Evolutionary conservation across 2,888 invertebrate genomes (phyloP), one percentile per base, ranked within the genome.

Genomic region (Pyrochroa serraticornis): DNA sequence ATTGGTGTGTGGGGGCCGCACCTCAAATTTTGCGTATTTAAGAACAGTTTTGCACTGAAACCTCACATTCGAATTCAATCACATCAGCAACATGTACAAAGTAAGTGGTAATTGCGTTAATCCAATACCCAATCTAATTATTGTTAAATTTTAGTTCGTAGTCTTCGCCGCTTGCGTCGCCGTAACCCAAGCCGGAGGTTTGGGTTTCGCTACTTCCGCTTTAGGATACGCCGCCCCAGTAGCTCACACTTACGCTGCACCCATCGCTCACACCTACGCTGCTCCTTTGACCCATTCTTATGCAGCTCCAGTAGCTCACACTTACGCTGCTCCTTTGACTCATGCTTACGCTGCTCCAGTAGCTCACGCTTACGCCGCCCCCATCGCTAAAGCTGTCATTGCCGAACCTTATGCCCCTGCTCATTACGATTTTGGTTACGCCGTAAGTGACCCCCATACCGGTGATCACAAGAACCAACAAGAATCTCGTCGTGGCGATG

Each of bases 381-480:
- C 22, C 22, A 22, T 22, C 22, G 22, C 22, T 22, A 62, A 70
- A 55, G 64, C 65, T 22, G 60, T 56, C 22, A 64, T 71, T 81
- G 83, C 59, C 77, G 80, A 82, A 50, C 82, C 47, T 70, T 76
- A 73, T 53, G 83, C 83, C 30, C 79, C 81, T 56, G 83, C 65
- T 7, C 83, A 83, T 66, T 80, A 44, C 22, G 13, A 48, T 53
- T 73, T 66, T 45, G 69, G 70, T 36, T 55, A 55, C 43, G 42
- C 10, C n/a, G 55, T 55, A 7, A 12, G 36, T 8, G 55, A 55
- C 13, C 47, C 48, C 44, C 68, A 67, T 51, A 83, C 83, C 55
- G 83, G 83, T 3, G 83, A 84, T 68, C 77, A 79, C 56, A 83
- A 84, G 67, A 76, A 74, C 64, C 83, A 84, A 64, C 80, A 81